Conservation (phyloP, 2,888 invertebrate genomes). For the Brenthis hecate region DNA sequence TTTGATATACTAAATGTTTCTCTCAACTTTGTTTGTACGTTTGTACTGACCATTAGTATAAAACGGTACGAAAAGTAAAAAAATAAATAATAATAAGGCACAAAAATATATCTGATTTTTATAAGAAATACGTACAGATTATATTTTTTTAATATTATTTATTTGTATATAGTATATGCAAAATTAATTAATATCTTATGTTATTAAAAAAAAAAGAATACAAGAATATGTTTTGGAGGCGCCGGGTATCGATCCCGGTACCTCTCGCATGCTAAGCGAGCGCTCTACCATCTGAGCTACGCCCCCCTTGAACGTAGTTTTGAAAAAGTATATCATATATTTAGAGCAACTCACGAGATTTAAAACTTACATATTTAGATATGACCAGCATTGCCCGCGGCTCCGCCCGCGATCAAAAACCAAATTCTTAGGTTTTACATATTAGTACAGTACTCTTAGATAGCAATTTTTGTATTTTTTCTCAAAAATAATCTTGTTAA, state of each 20-base stretch:
- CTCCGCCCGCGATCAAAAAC: too few species aligned
- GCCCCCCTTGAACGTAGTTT: conserved; percentile 53
- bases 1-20: not conserved
- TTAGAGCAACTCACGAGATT: not conserved
- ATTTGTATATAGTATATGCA: not conserved
- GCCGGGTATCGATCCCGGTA: conserved; percentile 83
- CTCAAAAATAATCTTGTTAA: too few species aligned
- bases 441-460: too few species aligned
- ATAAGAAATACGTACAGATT: too few species aligned
- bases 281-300: conserved; percentile 83
- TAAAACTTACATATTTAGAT: too few species aligned
- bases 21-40: not conserved
- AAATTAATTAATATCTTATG: not conserved
- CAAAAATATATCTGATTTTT: too few species aligned
- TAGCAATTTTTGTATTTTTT: too few species aligned
- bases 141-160: too few species aligned
- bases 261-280: conserved; percentile 83
- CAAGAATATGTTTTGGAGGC: conserved; percentile 61
- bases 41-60: not conserved
- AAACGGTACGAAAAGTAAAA: too few species aligned
- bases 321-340: not conserved
- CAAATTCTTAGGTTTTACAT: too few species aligned
- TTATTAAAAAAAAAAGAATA: not conserved
- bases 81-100: too few species aligned
- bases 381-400: too few species aligned